Evolutionary conservation across 2,888 invertebrate species (phyloP).

Genomic region (Eristalinus aeneus): DNA sequence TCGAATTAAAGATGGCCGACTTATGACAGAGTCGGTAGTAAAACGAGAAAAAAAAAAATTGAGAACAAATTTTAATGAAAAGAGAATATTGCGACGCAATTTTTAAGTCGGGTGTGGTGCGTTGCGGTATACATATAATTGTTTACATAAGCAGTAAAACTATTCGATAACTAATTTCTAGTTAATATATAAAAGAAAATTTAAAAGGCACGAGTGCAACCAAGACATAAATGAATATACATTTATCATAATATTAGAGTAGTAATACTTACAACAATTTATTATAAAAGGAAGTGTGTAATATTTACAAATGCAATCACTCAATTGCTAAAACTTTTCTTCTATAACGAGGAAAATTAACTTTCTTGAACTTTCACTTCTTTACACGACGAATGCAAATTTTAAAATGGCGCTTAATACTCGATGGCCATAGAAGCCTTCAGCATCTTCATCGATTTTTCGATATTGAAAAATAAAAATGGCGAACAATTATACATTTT

Average conservation of each 20-base stretch:
- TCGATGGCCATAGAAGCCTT: not conserved
- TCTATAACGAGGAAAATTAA: not conserved
- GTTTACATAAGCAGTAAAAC: not conserved
- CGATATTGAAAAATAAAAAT: slow-evolving; percentile 4
- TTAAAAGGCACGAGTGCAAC: no score
- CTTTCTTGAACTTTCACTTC: slow-evolving; percentile 22
- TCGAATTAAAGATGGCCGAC: slow-evolving; percentile 46
- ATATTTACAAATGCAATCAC: not conserved
- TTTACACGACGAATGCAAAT: slow-evolving; percentile 3
- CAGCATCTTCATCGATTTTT: slow-evolving; percentile 27
- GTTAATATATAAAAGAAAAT: no score
- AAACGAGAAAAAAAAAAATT: slow-evolving; percentile 5
- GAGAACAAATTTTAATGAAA: not conserved
- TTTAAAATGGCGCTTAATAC: slow-evolving; percentile 42
- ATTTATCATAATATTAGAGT: no score
- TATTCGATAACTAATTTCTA: not conserved
- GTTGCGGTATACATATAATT: not conserved
- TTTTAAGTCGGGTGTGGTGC: not conserved
- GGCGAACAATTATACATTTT: not conserved
- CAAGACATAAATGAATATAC: no score
- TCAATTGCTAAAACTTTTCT: not conserved
- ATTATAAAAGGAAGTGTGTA: slow-evolving; percentile 17
- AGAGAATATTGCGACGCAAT: no score
- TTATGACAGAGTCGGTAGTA: slow-evolving; percentile 8
- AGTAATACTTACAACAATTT: not conserved